Evolutionary conservation across 2,113 vertebrate species (phyloP), one percentile per base, ranked within the genome.

Genomic region (Ptychochromis oligacanthus): DNA sequence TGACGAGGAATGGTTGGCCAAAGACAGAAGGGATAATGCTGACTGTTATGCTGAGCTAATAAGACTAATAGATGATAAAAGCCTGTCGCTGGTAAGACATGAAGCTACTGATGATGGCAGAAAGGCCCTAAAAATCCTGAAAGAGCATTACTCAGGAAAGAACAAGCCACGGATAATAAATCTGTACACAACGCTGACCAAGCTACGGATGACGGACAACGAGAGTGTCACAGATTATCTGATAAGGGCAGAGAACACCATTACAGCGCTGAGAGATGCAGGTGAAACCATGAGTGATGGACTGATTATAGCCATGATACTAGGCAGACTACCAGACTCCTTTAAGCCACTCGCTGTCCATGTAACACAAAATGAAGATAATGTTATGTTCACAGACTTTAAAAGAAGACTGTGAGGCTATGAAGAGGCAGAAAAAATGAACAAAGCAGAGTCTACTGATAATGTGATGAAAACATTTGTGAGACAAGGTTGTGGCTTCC

Each of bases 391-490:
- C n/a, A n/a, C n/a, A n/a, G n/a, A n/a, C n/a, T n/a, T n/a, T n/a
- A n/a, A n/a, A n/a, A n/a, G n/a, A n/a, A n/a, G n/a, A n/a, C n/a
- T n/a, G n/a, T n/a, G n/a, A n/a, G n/a, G n/a, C n/a, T n/a, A n/a
- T n/a, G n/a, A n/a, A 24, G 80, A 89, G 26, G 2, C 62, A 2
- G 81, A 83, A 26, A 87, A 84, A 31, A 82, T 82, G 34, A 79
- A 40, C 7, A 55, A 1, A 1, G 15, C 43, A 10, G 77, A 77
- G 10, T 5, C 58, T 1, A 60, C 81, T 26, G 84, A 90, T 3
- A 88, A 87, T 40, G 88, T 85, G 38, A 92, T n/a, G n/a, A n/a
- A n/a, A n/a, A n/a, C 85, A 72, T 87, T 85, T 28, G 24, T 10
- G 13, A 59, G 4, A 59, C 57, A 59, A 9, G 6, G 12, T 2